These are phyloP conservation scores for Saguinus midas DNA, from an alignment of 2,113 vertebrate species.

Conservation along the genomic window DNA sequence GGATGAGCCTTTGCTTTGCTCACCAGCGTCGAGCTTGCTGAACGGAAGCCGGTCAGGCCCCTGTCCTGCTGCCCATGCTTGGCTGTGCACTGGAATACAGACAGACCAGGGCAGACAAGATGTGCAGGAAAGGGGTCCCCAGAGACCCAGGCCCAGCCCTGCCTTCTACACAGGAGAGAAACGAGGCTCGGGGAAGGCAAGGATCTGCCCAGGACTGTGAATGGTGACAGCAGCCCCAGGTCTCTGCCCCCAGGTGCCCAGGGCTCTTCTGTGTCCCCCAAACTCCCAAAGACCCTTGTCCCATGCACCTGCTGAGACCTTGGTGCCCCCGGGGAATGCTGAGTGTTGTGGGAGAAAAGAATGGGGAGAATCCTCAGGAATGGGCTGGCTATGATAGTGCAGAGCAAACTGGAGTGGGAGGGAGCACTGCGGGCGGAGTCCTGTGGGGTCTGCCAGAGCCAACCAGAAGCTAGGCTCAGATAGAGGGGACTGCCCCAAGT, in stretches of 20 bases:
- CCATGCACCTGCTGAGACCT: background rate
- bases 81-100: background rate
- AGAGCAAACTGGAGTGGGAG: background rate
- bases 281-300: background rate
- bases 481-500: background rate
- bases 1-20: background rate
- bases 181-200: background rate
- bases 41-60: background rate
- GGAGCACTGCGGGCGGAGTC: fast-evolving
- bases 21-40: background rate
- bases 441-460: background rate
- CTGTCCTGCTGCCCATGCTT: background rate
- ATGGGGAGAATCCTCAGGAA: background rate
- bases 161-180: background rate
- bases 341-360: background rate
- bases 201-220: background rate
- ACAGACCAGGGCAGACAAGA: background rate
- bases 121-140: background rate
- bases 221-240: background rate
- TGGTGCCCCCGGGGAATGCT: background rate
- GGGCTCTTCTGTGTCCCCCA: background rate
- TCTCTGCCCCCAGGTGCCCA: background rate
- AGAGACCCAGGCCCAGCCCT: background rate
- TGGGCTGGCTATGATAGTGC: background rate
- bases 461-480: background rate